A percentile compares a stretch with the other conserved stretches of the same genome.
Evolutionary conservation across 2,888 invertebrate species (phyloP).

Genomic region (Ophion ellenae): DNA sequence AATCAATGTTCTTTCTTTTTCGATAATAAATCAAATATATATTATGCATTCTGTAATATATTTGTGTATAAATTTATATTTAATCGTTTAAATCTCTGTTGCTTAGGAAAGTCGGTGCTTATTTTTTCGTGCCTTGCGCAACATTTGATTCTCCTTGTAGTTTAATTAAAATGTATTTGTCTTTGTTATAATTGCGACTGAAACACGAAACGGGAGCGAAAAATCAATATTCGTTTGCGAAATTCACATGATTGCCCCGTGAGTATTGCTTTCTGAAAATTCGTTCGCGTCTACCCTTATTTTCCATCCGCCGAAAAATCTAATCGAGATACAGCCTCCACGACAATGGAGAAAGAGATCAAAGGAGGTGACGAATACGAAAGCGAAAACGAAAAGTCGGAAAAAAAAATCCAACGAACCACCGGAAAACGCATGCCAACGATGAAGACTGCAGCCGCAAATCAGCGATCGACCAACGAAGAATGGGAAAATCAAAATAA

Average conservation of each 20-base stretch:
- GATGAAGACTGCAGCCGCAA: slow-evolving; percentile 50
- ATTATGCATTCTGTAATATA: slow-evolving; percentile 38
- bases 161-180: slow-evolving; percentile 25
- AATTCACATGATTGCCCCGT: slow-evolving; percentile 16
- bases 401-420: slow-evolving; percentile 31
- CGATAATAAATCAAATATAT: slow-evolving; percentile 54
- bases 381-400: not conserved
- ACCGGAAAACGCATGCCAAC: slow-evolving; percentile 42
- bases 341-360: slow-evolving; percentile 16
- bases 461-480: slow-evolving; percentile 47
- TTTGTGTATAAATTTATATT: slow-evolving; percentile 32
- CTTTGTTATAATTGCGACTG: slow-evolving; percentile 30
- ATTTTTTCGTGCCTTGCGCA: slow-evolving; percentile 55
- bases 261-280: slow-evolving; percentile 18
- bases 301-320: not conserved
- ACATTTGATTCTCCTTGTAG: slow-evolving; percentile 62
- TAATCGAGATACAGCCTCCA: not conserved
- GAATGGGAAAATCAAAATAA: slow-evolving; percentile 53
- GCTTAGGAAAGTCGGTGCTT: slow-evolving; percentile 69
- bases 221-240: not conserved
- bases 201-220: not conserved
- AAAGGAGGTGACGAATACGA: slow-evolving; percentile 25
- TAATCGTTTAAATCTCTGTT: slow-evolving; percentile 25
- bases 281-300: not conserved
- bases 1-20: slow-evolving; percentile 30